Evolutionary conservation across 2,797 vertebrate genomes (phyloP).

Genomic region (Melanotaenia trifasciata): DNA sequence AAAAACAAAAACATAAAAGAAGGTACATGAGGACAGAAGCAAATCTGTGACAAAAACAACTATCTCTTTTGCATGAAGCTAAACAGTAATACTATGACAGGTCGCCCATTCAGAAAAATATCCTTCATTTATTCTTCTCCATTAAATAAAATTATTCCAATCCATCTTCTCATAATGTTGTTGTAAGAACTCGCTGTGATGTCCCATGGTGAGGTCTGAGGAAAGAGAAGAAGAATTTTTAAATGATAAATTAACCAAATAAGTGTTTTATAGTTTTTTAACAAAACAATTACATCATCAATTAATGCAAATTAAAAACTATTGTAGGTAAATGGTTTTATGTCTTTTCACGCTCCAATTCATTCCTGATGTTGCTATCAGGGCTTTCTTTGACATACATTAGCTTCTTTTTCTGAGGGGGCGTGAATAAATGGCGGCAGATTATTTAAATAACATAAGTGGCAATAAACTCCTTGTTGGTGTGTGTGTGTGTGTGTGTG

Average conservation of each 20-base stretch:
- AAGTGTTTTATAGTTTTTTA: background rate
- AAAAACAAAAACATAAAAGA: slow-evolving; percentile 48
- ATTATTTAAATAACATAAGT: slow-evolving; percentile 79
- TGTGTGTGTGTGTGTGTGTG: too few relatives aligned
- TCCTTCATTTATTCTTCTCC: slow-evolving; percentile 71
- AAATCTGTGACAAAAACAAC: slow-evolving; percentile 72
- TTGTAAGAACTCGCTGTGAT: slow-evolving; percentile 80
- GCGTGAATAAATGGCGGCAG: slow-evolving; percentile 71
- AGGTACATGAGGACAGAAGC: slow-evolving; percentile 63
- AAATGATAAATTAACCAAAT: background rate
- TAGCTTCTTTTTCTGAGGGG: slow-evolving; percentile 60
- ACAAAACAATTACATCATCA: slow-evolving; percentile 20
- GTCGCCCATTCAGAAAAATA: slow-evolving; percentile 64
- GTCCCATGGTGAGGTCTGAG: slow-evolving; percentile 82
- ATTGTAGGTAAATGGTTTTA: slow-evolving; percentile 51
- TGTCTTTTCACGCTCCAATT: slow-evolving; percentile 55
- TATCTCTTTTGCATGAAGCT: slow-evolving; percentile 68
- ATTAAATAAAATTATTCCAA: slow-evolving; percentile 75
- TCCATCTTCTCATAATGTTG: slow-evolving; percentile 76
- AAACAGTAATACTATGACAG: slow-evolving; percentile 74
- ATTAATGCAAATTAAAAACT: slow-evolving; percentile 52
- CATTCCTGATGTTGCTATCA: slow-evolving; percentile 62
- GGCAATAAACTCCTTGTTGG: slow-evolving; percentile 53
- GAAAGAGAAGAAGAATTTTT: background rate
- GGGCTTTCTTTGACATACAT: slow-evolving; percentile 70